Evolutionary conservation across 2,797 vertebrate genomes (phyloP), one percentile per base, ranked within the genome.

Genomic region (Intellagama lesueurii): DNA sequence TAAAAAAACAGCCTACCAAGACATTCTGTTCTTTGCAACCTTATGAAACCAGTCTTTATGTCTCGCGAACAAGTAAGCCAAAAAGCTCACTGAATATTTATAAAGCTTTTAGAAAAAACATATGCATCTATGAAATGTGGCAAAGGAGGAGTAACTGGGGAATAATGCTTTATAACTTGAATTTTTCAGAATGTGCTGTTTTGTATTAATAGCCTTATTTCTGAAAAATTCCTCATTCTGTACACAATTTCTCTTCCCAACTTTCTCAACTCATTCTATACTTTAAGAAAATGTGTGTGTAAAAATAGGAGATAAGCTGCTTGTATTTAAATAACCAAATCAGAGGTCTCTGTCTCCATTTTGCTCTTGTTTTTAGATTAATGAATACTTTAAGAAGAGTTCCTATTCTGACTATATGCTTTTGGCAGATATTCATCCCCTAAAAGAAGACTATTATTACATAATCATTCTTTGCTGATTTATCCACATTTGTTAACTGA

Each of bases 251-350:
- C 1, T 83, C 52, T 68, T 60, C 1, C 35, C 90, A 32, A 44
- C 87, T 7, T 85, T 89, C 92, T 81, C 82, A 35, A 7, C 82
- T 12, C 79, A 56, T 83, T 86, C 56, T 75, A 40, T 87, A 8
- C 16, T 68, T 85, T 83, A 77, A 64, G 85, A 44, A 89, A 90
- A 52, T 12, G 4, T 75, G 32, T 32, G 82, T 47, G 26, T 73
- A 26, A 40, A 69, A 60, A 17, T 24, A 83, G 76, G n/a, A 40
- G 60, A 26, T 75, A 12, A 75, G 60, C 28, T 49, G 52, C 7
- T 28, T 80, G 35, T 87, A 52, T 80, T 22, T 16, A 17, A 49
- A 87, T 28, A 16, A 49, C 17, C n/a, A 56, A 87, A 87, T 80
- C 69, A 72, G 9, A 52, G 47, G 8, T 32, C 1, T 52, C 49